Conservation (phyloP, 2,888 invertebrate genomes). For the Tipula vernalis region DNA sequence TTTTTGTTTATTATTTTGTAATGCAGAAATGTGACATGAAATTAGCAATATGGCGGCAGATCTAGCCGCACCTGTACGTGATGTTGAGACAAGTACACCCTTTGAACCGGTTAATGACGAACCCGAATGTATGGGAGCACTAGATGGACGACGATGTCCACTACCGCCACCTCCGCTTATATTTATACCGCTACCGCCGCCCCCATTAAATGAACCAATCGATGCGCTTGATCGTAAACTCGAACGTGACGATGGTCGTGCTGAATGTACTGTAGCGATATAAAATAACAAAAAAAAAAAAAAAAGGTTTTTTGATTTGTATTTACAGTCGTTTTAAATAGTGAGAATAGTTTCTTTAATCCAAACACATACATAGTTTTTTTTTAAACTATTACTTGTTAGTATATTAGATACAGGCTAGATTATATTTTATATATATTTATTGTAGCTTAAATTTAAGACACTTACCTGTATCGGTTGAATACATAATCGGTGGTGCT, state of each 20-base stretch:
- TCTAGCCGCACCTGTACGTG: slow-evolving; percentile 87
- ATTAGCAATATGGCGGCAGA: slow-evolving; percentile 90
- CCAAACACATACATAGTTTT: not conserved
- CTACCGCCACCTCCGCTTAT: slow-evolving; percentile 6
- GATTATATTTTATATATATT: not conserved
- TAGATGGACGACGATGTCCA: slow-evolving; percentile 38
- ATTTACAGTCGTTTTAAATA: not conserved
- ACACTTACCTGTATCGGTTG: slow-evolving; percentile 64
- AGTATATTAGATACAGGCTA: not conserved
- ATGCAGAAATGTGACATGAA: slow-evolving; percentile 67
- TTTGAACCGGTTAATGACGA: slow-evolving; percentile 41
- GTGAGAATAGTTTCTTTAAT: not conserved
- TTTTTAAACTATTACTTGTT: not conserved
- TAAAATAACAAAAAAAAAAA: slow-evolving; percentile 9
- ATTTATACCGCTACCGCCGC: slow-evolving; percentile 6
- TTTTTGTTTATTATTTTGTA: slow-evolving; percentile 37
- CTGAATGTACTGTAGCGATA: slow-evolving; percentile 43
- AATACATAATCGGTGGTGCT: slow-evolving; percentile 73
- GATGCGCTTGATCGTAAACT: slow-evolving; percentile 45
- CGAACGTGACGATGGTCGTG: slow-evolving; percentile 45
- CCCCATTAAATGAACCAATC: slow-evolving; percentile 32
- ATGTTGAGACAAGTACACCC: slow-evolving; percentile 61
- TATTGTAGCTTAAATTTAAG: too few relatives aligned
- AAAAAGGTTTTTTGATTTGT: not conserved
- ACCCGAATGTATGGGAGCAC: slow-evolving; percentile 39